Conservation (phyloP, 2,888 invertebrate genomes). For the Xylophagus ater region DNA sequence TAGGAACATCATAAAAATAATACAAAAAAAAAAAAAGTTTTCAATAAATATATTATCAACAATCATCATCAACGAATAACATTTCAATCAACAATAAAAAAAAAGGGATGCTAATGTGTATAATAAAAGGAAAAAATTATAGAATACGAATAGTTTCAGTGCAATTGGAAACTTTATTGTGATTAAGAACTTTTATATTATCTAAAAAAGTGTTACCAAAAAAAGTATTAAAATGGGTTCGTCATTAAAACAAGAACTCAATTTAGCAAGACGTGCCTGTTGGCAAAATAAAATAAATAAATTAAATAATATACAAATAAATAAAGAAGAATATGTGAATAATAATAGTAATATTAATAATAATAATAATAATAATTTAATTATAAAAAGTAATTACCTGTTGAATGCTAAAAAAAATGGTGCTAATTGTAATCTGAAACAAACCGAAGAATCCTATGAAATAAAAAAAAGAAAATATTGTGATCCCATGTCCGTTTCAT, state of each 20-base stretch:
- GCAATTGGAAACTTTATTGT: no score
- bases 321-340: constrained; percentile 2
- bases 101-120: no score
- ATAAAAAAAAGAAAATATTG: constrained; percentile 2
- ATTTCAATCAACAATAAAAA: no score
- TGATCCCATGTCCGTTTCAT: constrained; percentile 1
- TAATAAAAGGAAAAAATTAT: no score
- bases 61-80: no score
- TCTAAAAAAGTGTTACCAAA: no score
- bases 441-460: constrained; percentile 4
- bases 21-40: no score
- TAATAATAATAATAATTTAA: constrained; percentile 6
- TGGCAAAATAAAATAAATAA: constrained; percentile 36
- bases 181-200: no score
- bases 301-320: constrained; percentile 13
- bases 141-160: no score
- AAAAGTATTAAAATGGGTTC: no score
- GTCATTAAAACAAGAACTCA: constrained; percentile 54
- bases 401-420: constrained; percentile 11
- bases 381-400: constrained; percentile 8
- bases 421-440: constrained; percentile 12
- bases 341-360: constrained; percentile 11
- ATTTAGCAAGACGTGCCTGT: constrained; percentile 57
- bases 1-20: no score
- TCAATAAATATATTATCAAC: no score